Evolutionary conservation across 1,140 invertebrate species (phyloP), one percentile per base, ranked within the genome.

Genomic region (Zaprionus ghesquierei): DNA sequence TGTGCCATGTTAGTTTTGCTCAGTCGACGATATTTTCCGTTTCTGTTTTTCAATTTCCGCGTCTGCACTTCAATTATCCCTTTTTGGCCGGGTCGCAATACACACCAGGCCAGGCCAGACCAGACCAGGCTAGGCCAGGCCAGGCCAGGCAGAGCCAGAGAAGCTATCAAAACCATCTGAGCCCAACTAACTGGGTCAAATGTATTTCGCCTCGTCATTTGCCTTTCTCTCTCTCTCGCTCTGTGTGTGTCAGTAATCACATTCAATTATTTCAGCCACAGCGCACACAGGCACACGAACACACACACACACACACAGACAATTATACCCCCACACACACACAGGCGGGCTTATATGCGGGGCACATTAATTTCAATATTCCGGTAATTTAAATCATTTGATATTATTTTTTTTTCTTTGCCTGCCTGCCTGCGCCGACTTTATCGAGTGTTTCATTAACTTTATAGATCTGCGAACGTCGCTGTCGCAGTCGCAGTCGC

Each of bases 391-490:
- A 79, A 87, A 82, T 87, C 73, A 56, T 55, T 65, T 74, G 61
- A 65, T 69, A 75, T 66, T 72, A 63, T 54, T 69, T 44, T 38
- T n/a, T 27, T 13, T 23, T 25, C 35, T 35, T 33, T 55, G 25
- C 23, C 49, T 18, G 27, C 20, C 23, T 35, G 9, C 25, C 54
- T 31, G 51, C n/a, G n/a, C n/a, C n/a, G n/a, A n/a, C 73, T 68
- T 75, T 81, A 35, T 20, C 33, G 20, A 51, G 41, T 62, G 65
- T 66, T 89, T 84, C 85, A 87, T 87, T 84, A 87, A 77, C 66
- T 84, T 84, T 78, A 89, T 89, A 89, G 79, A 89, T 89, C 74
- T 69, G 84, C n/a, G 6, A 41, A n/a, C n/a, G n/a, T 6, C 35
- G 35, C 27, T 3, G 5, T 70, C 65, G 60, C 63, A 66, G 69